Evolutionary conservation across 2,113 vertebrate genomes (phyloP).

Genomic region (Scomber colias): DNA sequence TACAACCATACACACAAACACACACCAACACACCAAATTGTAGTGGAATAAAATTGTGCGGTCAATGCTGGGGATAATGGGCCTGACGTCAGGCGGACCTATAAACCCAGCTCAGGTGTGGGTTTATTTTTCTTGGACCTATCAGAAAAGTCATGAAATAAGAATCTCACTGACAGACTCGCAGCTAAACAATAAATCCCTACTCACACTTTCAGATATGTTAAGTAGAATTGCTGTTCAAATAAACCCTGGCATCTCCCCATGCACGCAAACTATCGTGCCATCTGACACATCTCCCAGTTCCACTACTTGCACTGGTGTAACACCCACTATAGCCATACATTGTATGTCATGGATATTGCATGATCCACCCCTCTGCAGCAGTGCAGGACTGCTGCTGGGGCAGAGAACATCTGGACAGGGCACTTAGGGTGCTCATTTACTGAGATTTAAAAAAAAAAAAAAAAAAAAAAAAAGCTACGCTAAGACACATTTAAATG

Average conservation of each 20-base stretch:
- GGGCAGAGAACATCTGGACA: conserved; percentile 62
- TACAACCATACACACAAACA: conserved; percentile 3
- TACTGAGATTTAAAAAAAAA: conserved; percentile 22
- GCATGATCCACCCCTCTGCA: conserved; percentile 1
- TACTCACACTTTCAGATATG: conserved; percentile 79
- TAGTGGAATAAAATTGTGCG: conserved; percentile 55
- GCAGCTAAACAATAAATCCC: conserved; percentile 73
- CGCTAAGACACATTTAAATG: conserved; percentile 45
- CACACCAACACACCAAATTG: conserved; percentile 15
- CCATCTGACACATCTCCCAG: conserved; percentile 64
- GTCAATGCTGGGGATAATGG: conserved; percentile 70
- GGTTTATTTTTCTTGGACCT: conserved; percentile 85
- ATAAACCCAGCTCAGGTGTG: conserved; percentile 83
- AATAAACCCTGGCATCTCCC: conserved; percentile 80
- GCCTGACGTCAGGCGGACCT: conserved; percentile 78
- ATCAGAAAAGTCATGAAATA: conserved; percentile 80
- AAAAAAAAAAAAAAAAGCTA: conserved; percentile 21
- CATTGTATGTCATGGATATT: conserved; percentile 13
- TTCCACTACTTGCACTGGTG: conserved; percentile 29
- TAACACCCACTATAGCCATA: conserved; percentile 30
- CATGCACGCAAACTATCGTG: conserved; percentile 48
- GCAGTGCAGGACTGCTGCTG: conserved; percentile 7
- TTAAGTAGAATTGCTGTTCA: conserved; percentile 82
- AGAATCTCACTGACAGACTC: conserved; percentile 76
- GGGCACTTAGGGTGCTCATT: conserved; percentile 51